These are phyloP conservation scores for Phoxinus dragarum DNA, from an alignment of 2,797 vertebrate genomes.

Conservation along the genomic window DNA sequence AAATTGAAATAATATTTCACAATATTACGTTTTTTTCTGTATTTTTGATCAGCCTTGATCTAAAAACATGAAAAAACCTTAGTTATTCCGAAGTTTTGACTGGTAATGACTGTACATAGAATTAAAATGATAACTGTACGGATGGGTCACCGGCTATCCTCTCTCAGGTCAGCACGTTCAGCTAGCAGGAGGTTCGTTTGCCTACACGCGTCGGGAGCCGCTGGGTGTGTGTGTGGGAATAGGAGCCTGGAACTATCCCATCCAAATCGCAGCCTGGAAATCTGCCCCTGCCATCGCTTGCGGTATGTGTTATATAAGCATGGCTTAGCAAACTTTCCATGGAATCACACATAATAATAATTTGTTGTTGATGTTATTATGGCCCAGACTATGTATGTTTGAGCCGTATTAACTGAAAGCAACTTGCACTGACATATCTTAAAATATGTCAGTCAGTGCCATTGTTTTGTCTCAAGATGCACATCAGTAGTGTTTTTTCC, in stretches of 20 bases:
- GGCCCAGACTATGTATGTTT: too few species aligned
- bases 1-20: neutral
- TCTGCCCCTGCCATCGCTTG: constrained; percentile 93
- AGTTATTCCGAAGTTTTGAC: neutral
- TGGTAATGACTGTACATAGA: neutral
- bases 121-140: neutral
- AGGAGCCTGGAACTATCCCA: constrained; percentile 98
- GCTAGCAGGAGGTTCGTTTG: constrained; percentile 90
- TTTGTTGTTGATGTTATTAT: neutral
- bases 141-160: neutral
- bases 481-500: too few species aligned
- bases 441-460: too few species aligned
- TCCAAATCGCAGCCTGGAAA: constrained; percentile 96
- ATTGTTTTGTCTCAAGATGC: too few species aligned
- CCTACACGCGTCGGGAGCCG: constrained; percentile 93
- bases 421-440: too few species aligned
- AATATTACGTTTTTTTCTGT: too few species aligned
- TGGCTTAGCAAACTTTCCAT: neutral
- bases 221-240: constrained; percentile 95
- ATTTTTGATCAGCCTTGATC: neutral
- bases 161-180: constrained; percentile 91
- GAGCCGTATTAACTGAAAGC: too few species aligned
- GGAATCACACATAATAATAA: neutral
- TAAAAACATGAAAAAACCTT: neutral
- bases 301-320: constrained; percentile 75